These are phyloP conservation scores for Rhizomys pruinosus DNA, from an alignment of 2,113 vertebrate genomes.

Conservation along the genomic window DNA sequence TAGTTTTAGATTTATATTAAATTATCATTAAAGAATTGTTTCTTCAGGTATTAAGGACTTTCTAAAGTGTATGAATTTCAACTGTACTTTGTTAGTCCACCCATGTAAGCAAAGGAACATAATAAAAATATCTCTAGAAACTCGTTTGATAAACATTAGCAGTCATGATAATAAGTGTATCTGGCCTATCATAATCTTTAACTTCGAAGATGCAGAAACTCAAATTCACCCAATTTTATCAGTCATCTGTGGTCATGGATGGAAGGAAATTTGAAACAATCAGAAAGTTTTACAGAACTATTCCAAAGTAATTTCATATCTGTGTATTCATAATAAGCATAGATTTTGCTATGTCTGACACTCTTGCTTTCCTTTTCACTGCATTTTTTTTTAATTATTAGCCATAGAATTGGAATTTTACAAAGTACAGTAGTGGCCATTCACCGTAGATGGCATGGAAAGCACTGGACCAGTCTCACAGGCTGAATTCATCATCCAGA, in stretches of 20 bases:
- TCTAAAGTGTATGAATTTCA: not conserved
- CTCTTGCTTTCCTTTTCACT: not conserved
- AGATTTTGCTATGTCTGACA: not conserved
- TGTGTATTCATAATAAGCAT: not conserved
- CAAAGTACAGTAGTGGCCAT: not conserved
- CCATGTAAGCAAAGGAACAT: not conserved
- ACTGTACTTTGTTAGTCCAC: not conserved
- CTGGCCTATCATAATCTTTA: not conserved
- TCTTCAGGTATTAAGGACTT: not conserved
- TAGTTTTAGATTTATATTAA: not conserved
- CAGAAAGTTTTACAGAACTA: not conserved
- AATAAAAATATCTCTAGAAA: not conserved
- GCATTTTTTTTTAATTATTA: not conserved
- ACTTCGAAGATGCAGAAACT: not conserved
- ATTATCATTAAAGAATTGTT: not conserved
- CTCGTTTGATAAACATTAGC: not conserved
- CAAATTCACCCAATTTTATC: not conserved
- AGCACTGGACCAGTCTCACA: fast-evolving
- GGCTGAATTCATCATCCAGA: not conserved
- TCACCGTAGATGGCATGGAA: not conserved
- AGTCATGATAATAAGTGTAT: not conserved
- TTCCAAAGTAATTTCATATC: not conserved
- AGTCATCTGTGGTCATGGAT: not conserved
- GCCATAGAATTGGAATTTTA: not conserved
- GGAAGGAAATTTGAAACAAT: not conserved